Base-by-base conservation (phyloP, 2,888 invertebrate genomes). In the Aromia moschata region DNA sequence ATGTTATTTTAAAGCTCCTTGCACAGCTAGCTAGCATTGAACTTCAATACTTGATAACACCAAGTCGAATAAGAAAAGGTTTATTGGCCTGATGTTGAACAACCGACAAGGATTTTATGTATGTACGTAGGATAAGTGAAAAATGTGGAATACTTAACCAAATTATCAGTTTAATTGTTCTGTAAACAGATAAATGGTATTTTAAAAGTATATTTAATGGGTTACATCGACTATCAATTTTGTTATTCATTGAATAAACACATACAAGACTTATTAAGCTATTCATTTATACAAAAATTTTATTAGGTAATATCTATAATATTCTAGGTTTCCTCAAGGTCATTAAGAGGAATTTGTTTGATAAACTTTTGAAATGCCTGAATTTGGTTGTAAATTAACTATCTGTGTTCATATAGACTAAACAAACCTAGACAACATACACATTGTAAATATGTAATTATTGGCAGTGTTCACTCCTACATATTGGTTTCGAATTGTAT, bases 1-100 rank as follows among this genome's bases (percentile, higher is more conserved):
- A 5, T 33, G 47, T 37, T 36, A 49, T 36, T 49, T 49, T 49
- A 49, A 38, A 25, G 38, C 49, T 38, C 11, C 20, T 18, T 5
- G 49, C 33, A 38, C n/a, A 25, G 16, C 20, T 30, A 12, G 2
- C 20, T 49, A 25, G 25, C 49, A 49, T 38, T 49, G 40, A 49
- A 49, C 49, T 49, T 49, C 30, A 3, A 9, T 37, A 37, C 11
- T 47, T 36, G 47, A 47, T 16, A 17, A 36, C 36, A 10, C 47
- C 18, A 9, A 37, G 37, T 2, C 11, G 33, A 11, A 15, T n/a
- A 40, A 18, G 9, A 31, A 36, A 16, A 46, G 33, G 33, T 33
- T 31, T 46, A 33, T 16, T 33, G 17, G 20, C 17, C 33, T 36
- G 17, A n/a, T n/a, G n/a, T n/a, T n/a, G n/a, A n/a, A n/a, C n/a